Evolutionary conservation across 2,888 invertebrate species (phyloP), one percentile per base, ranked within the genome.

Genomic region (Phragmatobia fuliginosa): DNA sequence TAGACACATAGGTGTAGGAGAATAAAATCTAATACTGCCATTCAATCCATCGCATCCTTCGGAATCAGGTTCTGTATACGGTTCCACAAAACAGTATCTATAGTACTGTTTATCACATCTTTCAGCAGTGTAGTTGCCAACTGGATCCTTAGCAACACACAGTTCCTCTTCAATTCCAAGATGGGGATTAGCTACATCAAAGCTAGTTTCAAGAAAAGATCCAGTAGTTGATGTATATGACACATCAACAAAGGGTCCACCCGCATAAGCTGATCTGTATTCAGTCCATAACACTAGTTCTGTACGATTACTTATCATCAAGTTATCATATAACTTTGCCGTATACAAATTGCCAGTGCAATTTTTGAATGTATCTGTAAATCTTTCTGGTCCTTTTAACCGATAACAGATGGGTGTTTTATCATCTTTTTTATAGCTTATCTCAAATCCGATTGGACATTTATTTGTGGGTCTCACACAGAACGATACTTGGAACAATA

Each of bases 241-340:
- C 88, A 90, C 90, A 72, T 94, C 94, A 6, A 94, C 83, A 74
- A 92, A 94, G 2, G 92, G 91, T 2, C 95, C 95, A 4, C 94
- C 93, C 8, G 91, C 88, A 72, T 95, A 94, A 31, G 90, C 67
- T 1, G 92, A 87, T 72, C 88, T 93, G 78, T 91, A 95, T 67
- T 95, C 94, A 0, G 92, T 90, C 95, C 95, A 95, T 78, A 95
- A 76, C n/a, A 82, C 79, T 33, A 85, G 71, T 60, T 88, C 85
- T 18, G 86, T 73, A 62, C 25, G 58, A 71, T 85, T 87, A 0
- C 85, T 82, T 28, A 92, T 79, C 68, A 88, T 86, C n/a, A 92
- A 80, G 59, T 81, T 89, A 56, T 84, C 76, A 61, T 90, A 91
- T 56, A 92, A 72, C 74, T 88, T 84, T 0, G 88, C 79, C 0